Percentiles rank a stretch among this genome's conserved stretches.
phyloP scores from a whole-genome alignment of 2,113 vertebrate species.

The Garra rufa region DNA sequence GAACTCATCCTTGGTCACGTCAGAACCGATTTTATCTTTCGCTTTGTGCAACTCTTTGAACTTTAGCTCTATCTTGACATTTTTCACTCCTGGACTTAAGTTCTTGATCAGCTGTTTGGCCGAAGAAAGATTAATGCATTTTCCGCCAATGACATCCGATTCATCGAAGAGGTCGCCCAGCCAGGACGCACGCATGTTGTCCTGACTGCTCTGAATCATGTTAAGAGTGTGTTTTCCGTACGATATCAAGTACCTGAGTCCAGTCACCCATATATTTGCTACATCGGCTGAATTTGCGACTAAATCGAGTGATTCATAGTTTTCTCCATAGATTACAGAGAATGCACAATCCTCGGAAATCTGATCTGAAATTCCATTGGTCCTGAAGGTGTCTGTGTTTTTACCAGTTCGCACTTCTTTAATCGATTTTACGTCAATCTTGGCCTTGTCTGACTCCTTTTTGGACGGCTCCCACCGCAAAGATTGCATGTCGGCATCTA shows the following conservation, averaged over 20 bases:
- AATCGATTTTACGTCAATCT: slow-evolving; percentile 94
- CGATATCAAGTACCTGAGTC: slow-evolving; percentile 94
- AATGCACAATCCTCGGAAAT: slow-evolving; percentile 98
- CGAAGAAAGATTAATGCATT: slow-evolving; percentile 82
- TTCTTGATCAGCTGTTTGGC: slow-evolving; percentile 93
- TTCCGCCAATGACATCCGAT: slow-evolving; percentile 80
- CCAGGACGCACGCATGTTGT: slow-evolving; percentile 96
- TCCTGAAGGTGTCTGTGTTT: slow-evolving; percentile 97
- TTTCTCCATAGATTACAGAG: slow-evolving; percentile 95
- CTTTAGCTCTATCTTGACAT: slow-evolving; percentile 93
- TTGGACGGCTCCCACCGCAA: slow-evolving; percentile 96
- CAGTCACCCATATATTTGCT: slow-evolving; percentile 97
- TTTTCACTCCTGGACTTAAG: slow-evolving; percentile 93
- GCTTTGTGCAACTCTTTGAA: slow-evolving; percentile 97
- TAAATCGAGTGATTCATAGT: slow-evolving; percentile 94
- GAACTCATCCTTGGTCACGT: slow-evolving; percentile 93
- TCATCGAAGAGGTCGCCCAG: slow-evolving; percentile 90
- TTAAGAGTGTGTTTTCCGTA: slow-evolving; percentile 95
- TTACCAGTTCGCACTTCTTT: slow-evolving; percentile 97
- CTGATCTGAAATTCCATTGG: slow-evolving; percentile 95
- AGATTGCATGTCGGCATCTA: slow-evolving; percentile 97
- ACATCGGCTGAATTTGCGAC: slow-evolving; percentile 96
- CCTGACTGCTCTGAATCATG: slow-evolving; percentile 94
- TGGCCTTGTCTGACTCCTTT: slow-evolving; percentile 97
- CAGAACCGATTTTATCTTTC: slow-evolving; percentile 84